phyloP scores from a whole-genome alignment of 2,113 vertebrate species.

The Ammospiza caudacuta region DNA sequence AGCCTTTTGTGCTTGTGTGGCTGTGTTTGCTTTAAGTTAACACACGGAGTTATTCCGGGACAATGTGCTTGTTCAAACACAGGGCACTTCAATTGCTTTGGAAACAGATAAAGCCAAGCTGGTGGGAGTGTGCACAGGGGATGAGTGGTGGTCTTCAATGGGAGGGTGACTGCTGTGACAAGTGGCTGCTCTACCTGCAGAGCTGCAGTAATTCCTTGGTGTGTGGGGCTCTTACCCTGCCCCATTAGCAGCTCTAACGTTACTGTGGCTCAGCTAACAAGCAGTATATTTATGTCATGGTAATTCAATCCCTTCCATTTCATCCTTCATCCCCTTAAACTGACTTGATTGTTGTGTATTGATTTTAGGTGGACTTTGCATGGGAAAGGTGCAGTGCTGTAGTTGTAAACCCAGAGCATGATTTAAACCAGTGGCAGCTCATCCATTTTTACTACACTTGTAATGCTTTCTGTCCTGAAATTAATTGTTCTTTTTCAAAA shows the following conservation, averaged over 20 bases:
- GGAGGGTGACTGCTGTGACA: rapidly evolving
- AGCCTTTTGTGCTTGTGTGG: neutral
- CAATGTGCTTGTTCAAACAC: neutral
- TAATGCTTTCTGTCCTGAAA: neutral
- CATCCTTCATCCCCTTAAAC: slow-evolving; percentile 6
- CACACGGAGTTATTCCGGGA: neutral
- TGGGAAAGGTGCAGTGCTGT: neutral
- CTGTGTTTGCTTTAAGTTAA: neutral
- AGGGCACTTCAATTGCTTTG: neutral
- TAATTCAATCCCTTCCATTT: slow-evolving; percentile 25
- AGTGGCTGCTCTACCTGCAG: neutral
- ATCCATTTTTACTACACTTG: neutral
- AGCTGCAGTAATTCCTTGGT: neutral
- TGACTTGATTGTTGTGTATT: neutral
- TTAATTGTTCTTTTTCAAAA: neutral
- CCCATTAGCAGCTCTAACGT: neutral
- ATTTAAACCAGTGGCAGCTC: neutral
- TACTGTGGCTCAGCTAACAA: slow-evolving; percentile 17
- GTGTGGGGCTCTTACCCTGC: neutral
- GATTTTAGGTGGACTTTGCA: neutral
- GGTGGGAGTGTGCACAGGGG: neutral
- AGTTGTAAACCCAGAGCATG: neutral
- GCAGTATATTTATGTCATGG: slow-evolving; percentile 26
- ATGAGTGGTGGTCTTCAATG: neutral
- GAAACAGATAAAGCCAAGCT: neutral